Base-by-base conservation (phyloP, 2,113 vertebrate genomes). In the Athene noctua region DNA sequence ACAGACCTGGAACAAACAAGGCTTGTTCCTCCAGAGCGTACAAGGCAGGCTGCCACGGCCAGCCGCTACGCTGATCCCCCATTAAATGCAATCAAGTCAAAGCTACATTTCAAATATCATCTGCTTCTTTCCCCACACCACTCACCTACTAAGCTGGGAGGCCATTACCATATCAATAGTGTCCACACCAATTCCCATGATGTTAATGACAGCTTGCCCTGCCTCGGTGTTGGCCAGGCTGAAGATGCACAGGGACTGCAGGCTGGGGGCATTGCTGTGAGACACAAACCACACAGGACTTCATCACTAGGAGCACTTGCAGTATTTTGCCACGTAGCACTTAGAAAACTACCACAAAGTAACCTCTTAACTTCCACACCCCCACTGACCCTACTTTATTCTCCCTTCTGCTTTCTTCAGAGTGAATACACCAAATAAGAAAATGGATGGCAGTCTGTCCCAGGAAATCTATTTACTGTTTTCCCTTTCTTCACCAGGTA, bases 171-270 rank as follows among this genome's bases (percentile, higher is more conserved):
- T 94, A 57, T 99, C 99, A 36, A 99, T 99, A 52, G 99, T 99
- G 97, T 99, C 99, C 95, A 99, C 99, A 1, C 99, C 99, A 0
- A 99, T 99, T 13, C 99, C 99, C 99, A 99, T 99, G 96, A 99
- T 99, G 72, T 99, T 99, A 75, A 99, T 98, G 49, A 99, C 98
- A 0, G 99, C 99, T 96, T 99, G 99, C 10, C 99, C 99, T 15
- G 99, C 99, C 96, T 99, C 99, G 0, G 99, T 99, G 97, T 99
- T 99, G 16, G 99, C 98, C 98, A 99, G 97, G 95, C 99, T 99
- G 97, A 99, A 99, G 98, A 99, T 99, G 90, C 99, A 99, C 51
- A 99, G 96, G 63, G 99, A 99, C 97, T 99, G 99, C 59, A 99
- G 98, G 93, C 98, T 99, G 80, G 99, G 99, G 8, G 98, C 91